Percentiles rank a stretch among this genome's conserved stretches.
These are phyloP conservation scores for Stigmatopora argus DNA, from an alignment of 2,113 vertebrate species.

Conservation along the genomic window DNA sequence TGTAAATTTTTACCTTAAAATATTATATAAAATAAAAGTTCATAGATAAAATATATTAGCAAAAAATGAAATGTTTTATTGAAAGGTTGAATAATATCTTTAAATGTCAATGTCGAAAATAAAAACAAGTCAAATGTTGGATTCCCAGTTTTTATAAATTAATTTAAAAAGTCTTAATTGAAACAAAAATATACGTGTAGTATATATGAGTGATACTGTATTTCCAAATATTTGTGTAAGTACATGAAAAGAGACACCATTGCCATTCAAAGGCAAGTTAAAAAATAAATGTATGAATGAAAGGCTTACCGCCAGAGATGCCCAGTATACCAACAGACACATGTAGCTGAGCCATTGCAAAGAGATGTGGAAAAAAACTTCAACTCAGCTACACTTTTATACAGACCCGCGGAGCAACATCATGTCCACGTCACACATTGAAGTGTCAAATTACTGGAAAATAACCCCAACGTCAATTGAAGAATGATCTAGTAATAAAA, in stretches of 20 bases:
- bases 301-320: conserved; percentile 73
- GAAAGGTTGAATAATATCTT: too few species aligned
- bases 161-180: too few species aligned
- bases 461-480: not conserved
- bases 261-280: too few species aligned
- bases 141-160: not conserved
- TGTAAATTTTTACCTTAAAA: too few species aligned
- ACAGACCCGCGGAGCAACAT: conserved; percentile 28
- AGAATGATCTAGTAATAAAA: not conserved
- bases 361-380: not conserved
- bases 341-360: conserved; percentile 56
- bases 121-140: not conserved
- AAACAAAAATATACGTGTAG: too few species aligned
- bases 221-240: not conserved
- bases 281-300: not conserved
- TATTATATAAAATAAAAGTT: too few species aligned
- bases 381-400: conserved; percentile 12
- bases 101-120: not conserved
- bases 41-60: not conserved
- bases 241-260: not conserved
- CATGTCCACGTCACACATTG: conserved; percentile 3
- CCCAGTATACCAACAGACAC: conserved; percentile 69
- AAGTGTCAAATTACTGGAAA: not conserved
- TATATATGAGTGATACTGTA: not conserved
- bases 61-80: too few species aligned